Evolutionary conservation across 2,113 vertebrate species (phyloP).

Genomic region (Oryzias woworae): DNA sequence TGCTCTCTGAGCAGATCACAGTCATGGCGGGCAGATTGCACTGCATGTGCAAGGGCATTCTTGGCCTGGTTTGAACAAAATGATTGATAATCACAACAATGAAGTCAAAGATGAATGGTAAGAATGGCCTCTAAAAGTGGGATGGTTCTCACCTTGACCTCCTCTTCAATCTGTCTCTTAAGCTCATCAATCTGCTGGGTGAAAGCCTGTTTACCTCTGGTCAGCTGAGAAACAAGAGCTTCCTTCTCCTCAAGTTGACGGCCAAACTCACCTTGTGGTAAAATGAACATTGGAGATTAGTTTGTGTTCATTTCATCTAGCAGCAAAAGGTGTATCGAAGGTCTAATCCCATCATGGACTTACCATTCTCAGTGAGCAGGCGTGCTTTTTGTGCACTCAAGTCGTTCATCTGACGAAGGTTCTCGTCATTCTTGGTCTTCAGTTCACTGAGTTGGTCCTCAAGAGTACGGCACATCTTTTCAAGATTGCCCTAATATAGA

Average conservation of each 20-base stretch:
- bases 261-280: slow-evolving; percentile 75
- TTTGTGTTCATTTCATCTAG: background rate
- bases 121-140: no score
- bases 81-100: background rate
- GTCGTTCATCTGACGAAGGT: slow-evolving; percentile 59
- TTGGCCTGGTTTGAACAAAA: slow-evolving; percentile 78
- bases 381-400: slow-evolving; percentile 53
- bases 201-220: slow-evolving; percentile 81
- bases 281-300: background rate
- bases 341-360: background rate
- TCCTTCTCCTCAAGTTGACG: slow-evolving; percentile 84
- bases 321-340: background rate
- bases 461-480: slow-evolving; percentile 63
- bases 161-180: slow-evolving; percentile 85
- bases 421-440: slow-evolving; percentile 67
- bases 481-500: slow-evolving; percentile 53
- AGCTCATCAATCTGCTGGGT: slow-evolving; percentile 85
- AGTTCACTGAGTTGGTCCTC: slow-evolving; percentile 67
- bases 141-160: slow-evolving; percentile 65
- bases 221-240: slow-evolving; percentile 81
- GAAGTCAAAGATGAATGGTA: background rate
- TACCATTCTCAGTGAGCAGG: slow-evolving; percentile 66
- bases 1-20: slow-evolving; percentile 85
- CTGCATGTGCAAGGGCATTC: slow-evolving; percentile 82
- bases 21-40: slow-evolving; percentile 82